Conservation (phyloP, 1,140 invertebrate species). For the Daktulosphaira vitifoliae region DNA sequence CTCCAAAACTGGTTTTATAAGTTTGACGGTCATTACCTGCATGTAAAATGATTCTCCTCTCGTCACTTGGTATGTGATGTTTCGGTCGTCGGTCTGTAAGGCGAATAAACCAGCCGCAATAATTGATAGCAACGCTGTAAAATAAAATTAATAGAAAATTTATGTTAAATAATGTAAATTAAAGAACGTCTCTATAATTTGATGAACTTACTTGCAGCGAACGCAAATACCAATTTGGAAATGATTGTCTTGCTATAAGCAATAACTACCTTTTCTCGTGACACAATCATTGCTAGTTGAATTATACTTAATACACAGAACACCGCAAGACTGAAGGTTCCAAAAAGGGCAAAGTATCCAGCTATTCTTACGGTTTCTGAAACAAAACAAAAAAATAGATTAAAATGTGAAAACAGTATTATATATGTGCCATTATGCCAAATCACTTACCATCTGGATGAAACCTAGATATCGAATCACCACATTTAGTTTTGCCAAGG, state of each 20-base stretch:
- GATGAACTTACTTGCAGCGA: conserved; percentile 59
- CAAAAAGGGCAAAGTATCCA: conserved; percentile 61
- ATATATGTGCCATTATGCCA: background rate
- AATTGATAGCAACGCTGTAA: conserved; percentile 62
- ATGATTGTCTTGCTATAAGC: conserved; percentile 65
- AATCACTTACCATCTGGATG: conserved; percentile 60
- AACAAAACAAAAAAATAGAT: too few species aligned
- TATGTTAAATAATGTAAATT: background rate
- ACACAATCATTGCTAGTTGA: conserved; percentile 74
- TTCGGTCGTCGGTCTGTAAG: conserved; percentile 66
- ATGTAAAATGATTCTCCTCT: conserved; percentile 75
- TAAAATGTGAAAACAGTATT: too few species aligned
- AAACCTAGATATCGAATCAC: conserved; percentile 64
- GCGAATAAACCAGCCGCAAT: conserved; percentile 69
- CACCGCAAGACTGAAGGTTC: conserved; percentile 58
- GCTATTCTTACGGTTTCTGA: conserved; percentile 68
- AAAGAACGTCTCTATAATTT: background rate
- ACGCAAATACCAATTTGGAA: conserved; percentile 62
- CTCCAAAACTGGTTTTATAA: too few species aligned
- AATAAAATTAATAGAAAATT: background rate
- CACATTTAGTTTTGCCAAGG: conserved; percentile 72
- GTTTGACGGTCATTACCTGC: too few species aligned
- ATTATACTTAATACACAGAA: conserved; percentile 67
- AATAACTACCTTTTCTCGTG: conserved; percentile 65
- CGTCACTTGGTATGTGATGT: conserved; percentile 57